Percentiles rank a stretch among this genome's conserved stretches.
Conservation (phyloP, 2,797 vertebrate species). For the Varecia variegata region DNA sequence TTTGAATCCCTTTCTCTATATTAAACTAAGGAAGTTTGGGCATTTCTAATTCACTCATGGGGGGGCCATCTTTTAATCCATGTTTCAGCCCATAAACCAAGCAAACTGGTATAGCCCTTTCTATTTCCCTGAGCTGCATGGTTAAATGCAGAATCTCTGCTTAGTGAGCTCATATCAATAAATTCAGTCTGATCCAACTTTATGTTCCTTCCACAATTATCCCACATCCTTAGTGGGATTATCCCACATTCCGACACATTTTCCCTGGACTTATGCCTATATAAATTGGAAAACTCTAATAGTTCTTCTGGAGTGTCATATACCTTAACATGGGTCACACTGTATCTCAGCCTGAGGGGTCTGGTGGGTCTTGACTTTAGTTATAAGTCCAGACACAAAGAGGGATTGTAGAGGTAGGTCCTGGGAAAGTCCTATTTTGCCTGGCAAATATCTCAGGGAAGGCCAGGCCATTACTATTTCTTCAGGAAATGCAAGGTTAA, state of each 20-base stretch:
- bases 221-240: not conserved
- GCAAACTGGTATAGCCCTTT: not conserved
- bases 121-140: not conserved
- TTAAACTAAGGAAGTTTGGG: not conserved
- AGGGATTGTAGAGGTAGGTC: not conserved
- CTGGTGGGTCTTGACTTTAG: not conserved
- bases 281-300: not conserved
- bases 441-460: not conserved
- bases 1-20: not conserved
- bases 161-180: not conserved
- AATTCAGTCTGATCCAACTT: not conserved
- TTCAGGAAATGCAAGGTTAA: not conserved
- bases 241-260: not conserved
- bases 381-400: not conserved
- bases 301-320: not conserved
- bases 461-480: too few relatives aligned
- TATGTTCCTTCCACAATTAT: not conserved
- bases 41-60: not conserved
- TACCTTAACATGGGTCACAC: not conserved
- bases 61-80: not conserved
- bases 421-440: not conserved
- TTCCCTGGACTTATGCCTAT: not conserved
- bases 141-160: not conserved
- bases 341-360: not conserved
- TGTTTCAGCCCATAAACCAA: not conserved